Evolutionary conservation across 2,113 vertebrate genomes (phyloP), one percentile per base, ranked within the genome.

Genomic region (Lepisosteus osseus): DNA sequence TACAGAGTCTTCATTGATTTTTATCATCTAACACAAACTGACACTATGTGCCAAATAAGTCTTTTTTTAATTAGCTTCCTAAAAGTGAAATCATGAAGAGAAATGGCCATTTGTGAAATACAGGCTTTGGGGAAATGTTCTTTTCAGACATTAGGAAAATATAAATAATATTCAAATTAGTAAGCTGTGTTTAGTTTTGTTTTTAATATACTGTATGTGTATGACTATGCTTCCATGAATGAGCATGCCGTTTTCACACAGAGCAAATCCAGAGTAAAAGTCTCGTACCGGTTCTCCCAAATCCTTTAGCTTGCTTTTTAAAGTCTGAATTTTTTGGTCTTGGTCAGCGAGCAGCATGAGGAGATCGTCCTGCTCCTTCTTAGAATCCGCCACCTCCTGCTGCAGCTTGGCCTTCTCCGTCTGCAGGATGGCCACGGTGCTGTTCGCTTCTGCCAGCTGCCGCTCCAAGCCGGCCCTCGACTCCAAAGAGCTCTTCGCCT

Each of bases 301-400:
- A 51, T 90, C 90, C 84, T 96, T 98, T 75, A 99, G 82, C 71
- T 72, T 95, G 69, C 86, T 87, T 81, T 93, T 98, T 45, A 98
- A 85, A 0, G 71, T 80, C 72, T 90, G 70, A 61, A 99, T 95
- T 77, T 98, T 98, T 90, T 97, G 96, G 85, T 99, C 97, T 82
- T 99, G 97, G 86, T 99, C 97, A 2, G 97, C 97, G 67, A 99
- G 84, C 72, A 99, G 93, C 85, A 99, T 94, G 69, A 99, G 87
- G 9, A 99, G 93, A 80, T 99, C 97, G 45, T 99, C 97, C 76
- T 99, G 97, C 64, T 99, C 97, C 78, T 97, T 99, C 84, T 95
- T 98, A 2, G 96, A 96, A 70, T 98, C 95, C 0, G 89, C 85
- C 12, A 99, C 85, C 43, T 97, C 96, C 42, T 89, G 83, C 65